Evolutionary conservation across 2,797 vertebrate species (phyloP).

Genomic region (Masticophis lateralis): DNA sequence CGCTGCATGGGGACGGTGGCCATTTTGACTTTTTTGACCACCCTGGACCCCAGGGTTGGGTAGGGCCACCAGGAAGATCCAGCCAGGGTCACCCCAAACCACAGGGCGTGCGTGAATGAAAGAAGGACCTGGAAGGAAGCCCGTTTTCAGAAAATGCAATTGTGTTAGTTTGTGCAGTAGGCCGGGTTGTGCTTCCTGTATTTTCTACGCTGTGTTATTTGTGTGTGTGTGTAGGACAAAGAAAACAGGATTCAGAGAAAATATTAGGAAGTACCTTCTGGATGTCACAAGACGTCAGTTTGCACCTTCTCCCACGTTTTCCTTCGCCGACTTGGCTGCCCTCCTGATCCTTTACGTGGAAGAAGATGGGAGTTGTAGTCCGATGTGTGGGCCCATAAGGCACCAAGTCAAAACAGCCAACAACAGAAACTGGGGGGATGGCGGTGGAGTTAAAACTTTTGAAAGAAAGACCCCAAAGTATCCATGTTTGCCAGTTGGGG

Average conservation of each 20-base stretch:
- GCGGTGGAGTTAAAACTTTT: neutral
- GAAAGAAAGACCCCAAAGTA: neutral
- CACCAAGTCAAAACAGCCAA: neutral
- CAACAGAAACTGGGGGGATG: neutral
- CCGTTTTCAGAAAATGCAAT: rapidly evolving
- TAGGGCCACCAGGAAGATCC: neutral
- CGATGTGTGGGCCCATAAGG: neutral
- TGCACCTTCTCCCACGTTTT: neutral
- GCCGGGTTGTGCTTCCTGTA: neutral
- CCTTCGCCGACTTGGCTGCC: neutral
- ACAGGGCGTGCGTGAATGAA: rapidly evolving
- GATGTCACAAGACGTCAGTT: too few species aligned
- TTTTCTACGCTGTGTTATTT: neutral
- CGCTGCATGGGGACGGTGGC: neutral
- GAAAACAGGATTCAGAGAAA: neutral
- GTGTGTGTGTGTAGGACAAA: neutral
- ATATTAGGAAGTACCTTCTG: neutral
- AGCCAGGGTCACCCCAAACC: neutral
- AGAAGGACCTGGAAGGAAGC: neutral
- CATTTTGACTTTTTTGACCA: neutral
- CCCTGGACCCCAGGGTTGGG: neutral
- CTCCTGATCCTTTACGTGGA: neutral
- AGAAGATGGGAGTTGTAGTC: neutral
- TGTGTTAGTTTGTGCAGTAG: neutral
- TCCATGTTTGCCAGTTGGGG: neutral